A percentile compares a stretch with the other conserved stretches of the same genome.
phyloP scores from a whole-genome alignment of 2,888 invertebrate species.

The Lobophora halterata region DNA sequence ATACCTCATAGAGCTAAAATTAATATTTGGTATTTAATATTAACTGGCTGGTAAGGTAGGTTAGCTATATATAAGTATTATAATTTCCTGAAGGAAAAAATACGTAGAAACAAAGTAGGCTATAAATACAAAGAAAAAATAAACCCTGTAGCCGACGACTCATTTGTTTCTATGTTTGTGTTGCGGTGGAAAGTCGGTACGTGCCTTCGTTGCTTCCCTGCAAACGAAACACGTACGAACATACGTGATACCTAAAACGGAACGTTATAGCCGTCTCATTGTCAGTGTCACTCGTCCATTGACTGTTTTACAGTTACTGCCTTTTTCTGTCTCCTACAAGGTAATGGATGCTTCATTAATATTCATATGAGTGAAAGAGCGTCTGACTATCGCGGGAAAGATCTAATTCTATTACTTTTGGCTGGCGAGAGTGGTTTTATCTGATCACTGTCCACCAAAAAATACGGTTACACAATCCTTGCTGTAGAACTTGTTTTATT shows the following conservation, averaged over 20 bases:
- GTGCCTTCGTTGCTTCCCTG: slow-evolving; percentile 43
- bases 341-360: slow-evolving; percentile 61
- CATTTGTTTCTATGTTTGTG: slow-evolving; percentile 49
- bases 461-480: slow-evolving; percentile 7
- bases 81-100: slow-evolving; percentile 18
- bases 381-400: slow-evolving; percentile 2
- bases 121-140: slow-evolving; percentile 36
- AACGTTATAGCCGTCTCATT: slow-evolving; percentile 52
- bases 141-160: slow-evolving; percentile 38
- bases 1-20: too few relatives aligned
- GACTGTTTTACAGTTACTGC: slow-evolving; percentile 72
- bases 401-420: slow-evolving; percentile 14
- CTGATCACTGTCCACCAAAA: slow-evolving; percentile 26
- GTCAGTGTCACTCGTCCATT: slow-evolving; percentile 71
- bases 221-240: slow-evolving; percentile 58
- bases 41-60: too few relatives aligned
- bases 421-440: slow-evolving; percentile 13
- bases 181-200: slow-evolving; percentile 65
- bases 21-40: too few relatives aligned
- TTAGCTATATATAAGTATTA: slow-evolving; percentile 14
- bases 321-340: slow-evolving; percentile 58
- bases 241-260: slow-evolving; percentile 70
- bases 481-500: not conserved
- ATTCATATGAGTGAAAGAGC: slow-evolving; percentile 69
- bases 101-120: slow-evolving; percentile 12